Evolutionary conservation across 2,888 invertebrate species (phyloP).

Genomic region (Panopea generosa): DNA sequence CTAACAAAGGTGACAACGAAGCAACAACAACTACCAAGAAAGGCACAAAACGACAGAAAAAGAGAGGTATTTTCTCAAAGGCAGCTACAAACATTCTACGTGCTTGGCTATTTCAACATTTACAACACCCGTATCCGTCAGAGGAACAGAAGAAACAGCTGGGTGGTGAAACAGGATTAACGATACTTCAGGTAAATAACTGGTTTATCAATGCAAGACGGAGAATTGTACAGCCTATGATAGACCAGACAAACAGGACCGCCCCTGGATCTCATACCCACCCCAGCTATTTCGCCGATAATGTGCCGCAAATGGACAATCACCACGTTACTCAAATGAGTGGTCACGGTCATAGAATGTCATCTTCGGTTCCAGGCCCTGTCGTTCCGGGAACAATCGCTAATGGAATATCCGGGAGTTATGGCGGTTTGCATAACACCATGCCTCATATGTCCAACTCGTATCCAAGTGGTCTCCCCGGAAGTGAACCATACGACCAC

Average conservation of each 20-base stretch:
- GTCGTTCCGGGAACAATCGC: constrained; percentile 29
- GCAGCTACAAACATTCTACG: constrained; percentile 64
- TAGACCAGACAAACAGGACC: constrained; percentile 63
- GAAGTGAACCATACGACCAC: constrained; percentile 54
- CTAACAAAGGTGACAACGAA: constrained; percentile 30
- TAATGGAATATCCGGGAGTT: constrained; percentile 25
- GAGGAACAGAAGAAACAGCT: constrained; percentile 67
- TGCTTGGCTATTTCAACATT: constrained; percentile 65
- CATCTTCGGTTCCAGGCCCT: constrained; percentile 35
- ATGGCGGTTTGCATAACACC: constrained; percentile 38
- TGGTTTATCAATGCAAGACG: constrained; percentile 66
- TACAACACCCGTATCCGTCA: constrained; percentile 64
- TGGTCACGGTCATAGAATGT: constrained; percentile 17
- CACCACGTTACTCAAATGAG: constrained; percentile 38
- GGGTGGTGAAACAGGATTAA: constrained; percentile 62
- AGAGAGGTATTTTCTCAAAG: constrained; percentile 65
- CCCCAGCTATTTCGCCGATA: constrained; percentile 53
- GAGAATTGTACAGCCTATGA: constrained; percentile 67
- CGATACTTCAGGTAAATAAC: constrained; percentile 65
- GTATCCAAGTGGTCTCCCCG: constrained; percentile 25
- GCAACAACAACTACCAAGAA: constrained; percentile 34
- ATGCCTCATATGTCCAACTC: constrained; percentile 42
- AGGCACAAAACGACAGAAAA: constrained; percentile 54
- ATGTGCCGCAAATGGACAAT: constrained; percentile 42
- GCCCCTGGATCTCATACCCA: constrained; percentile 59